These are phyloP conservation scores for Oligia latruncula DNA, from an alignment of 2,888 invertebrate genomes.

Conservation along the genomic window DNA sequence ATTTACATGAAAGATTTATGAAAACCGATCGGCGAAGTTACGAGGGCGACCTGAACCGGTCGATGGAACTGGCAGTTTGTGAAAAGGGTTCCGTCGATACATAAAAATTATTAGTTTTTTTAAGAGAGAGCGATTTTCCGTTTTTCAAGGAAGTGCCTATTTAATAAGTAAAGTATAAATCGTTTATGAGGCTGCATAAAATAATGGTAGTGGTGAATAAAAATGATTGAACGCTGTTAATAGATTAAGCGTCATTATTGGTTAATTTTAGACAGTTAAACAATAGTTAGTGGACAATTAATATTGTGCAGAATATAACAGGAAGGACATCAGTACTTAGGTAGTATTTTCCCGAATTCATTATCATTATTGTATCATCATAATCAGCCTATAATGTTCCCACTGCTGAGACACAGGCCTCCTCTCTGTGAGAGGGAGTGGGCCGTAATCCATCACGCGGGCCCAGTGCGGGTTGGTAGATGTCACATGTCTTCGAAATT, in stretches of 20 bases:
- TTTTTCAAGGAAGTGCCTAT: background rate
- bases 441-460: too few species aligned
- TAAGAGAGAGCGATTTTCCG: background rate
- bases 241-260: background rate
- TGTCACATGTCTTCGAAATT: too few species aligned
- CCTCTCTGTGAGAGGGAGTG: too few species aligned
- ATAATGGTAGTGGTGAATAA: background rate
- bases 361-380: too few species aligned
- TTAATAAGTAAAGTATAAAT: background rate
- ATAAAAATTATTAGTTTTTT: background rate
- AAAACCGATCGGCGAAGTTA: conserved; percentile 64
- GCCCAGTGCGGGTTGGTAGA: too few species aligned
- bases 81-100: conserved; percentile 47
- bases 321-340: background rate
- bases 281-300: background rate
- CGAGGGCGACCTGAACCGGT: conserved; percentile 36
- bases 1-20: conserved; percentile 73
- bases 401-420: too few species aligned
- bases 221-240: background rate
- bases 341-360: too few species aligned
- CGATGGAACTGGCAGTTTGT: conserved; percentile 13
- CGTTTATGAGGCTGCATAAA: background rate
- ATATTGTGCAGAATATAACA: background rate
- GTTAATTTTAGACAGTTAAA: background rate
- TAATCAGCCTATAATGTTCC: too few species aligned